Percentiles rank a stretch among this genome's conserved stretches.
Evolutionary conservation across 2,113 vertebrate species (phyloP).

Genomic region (Sylvicapra grimmia): DNA sequence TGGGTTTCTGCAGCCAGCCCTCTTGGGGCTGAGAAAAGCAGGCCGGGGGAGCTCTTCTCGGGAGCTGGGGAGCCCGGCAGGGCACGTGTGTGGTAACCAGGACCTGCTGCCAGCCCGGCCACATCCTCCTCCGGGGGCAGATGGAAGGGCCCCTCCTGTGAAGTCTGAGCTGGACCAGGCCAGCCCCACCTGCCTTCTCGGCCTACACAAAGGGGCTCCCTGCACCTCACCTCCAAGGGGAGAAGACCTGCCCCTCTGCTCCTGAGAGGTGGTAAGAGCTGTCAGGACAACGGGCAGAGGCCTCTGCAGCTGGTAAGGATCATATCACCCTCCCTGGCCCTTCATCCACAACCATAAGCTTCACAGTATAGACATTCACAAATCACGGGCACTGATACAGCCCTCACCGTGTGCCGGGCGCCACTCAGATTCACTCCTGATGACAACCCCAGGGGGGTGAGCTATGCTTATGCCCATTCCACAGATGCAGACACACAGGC

Average conservation of each 20-base stretch:
- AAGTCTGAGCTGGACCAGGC: rapidly evolving
- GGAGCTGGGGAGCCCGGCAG: not conserved
- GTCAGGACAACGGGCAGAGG: not conserved
- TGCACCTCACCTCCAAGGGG: not conserved
- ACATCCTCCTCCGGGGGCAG: not conserved
- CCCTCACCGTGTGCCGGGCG: not conserved
- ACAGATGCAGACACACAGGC: not conserved
- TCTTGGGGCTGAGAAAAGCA: not conserved
- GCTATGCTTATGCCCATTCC: not conserved
- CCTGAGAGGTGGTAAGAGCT: not conserved
- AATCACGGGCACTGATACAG: rapidly evolving
- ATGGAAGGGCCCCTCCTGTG: rapidly evolving
- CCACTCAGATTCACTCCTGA: not conserved
- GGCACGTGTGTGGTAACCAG: rapidly evolving
- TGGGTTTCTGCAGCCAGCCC: not conserved
- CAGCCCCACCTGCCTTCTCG: not conserved
- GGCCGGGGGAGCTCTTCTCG: not conserved
- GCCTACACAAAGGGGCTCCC: not conserved
- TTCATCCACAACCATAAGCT: not conserved
- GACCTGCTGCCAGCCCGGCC: not conserved
- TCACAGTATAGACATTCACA: not conserved
- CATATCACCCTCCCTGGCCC: not conserved
- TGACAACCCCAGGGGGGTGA: not conserved
- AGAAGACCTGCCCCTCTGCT: not conserved
- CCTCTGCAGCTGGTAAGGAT: not conserved